Conservation (phyloP, 2,888 invertebrate species). For the Carpatolechia fugitivella region DNA sequence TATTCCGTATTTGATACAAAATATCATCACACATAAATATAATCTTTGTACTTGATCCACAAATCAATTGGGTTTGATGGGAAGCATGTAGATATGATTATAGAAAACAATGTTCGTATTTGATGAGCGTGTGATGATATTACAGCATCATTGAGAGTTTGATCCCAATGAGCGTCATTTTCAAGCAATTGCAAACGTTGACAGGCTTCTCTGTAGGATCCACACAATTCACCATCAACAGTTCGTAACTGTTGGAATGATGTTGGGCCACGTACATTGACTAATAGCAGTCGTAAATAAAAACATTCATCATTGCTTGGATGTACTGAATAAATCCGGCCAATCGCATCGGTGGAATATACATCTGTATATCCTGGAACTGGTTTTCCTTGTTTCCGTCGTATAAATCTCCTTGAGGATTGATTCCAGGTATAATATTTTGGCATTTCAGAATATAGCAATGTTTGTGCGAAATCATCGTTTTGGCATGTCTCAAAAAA, state of each 20-base stretch:
- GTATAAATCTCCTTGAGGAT: not conserved
- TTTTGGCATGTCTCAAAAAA: not conserved
- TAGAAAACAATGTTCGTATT: constrained; percentile 18
- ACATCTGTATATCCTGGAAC: not conserved
- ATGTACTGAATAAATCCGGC: not conserved
- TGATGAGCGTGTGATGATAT: constrained; percentile 19
- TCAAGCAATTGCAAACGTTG: constrained; percentile 26
- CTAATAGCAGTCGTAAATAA: not conserved
- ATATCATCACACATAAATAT: constrained; percentile 31
- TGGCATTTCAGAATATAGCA: not conserved
- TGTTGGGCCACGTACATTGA: constrained; percentile 28
- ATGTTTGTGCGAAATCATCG: not conserved
- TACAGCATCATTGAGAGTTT: constrained; percentile 23
- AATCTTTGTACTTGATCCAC: constrained; percentile 27
- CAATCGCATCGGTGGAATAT: not conserved
- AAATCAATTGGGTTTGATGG: constrained; percentile 25
- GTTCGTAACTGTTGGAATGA: constrained; percentile 24
- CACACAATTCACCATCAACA: constrained; percentile 27
- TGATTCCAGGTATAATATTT: not conserved
- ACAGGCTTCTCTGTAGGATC: constrained; percentile 28
- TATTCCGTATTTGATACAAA: constrained; percentile 24
- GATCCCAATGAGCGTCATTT: constrained; percentile 28
- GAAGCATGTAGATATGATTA: constrained; percentile 18
- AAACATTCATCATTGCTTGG: not conserved
- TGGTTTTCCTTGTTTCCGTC: not conserved